Conservation (phyloP, 2,797 vertebrate genomes). For the Galagoides demidoff region DNA sequence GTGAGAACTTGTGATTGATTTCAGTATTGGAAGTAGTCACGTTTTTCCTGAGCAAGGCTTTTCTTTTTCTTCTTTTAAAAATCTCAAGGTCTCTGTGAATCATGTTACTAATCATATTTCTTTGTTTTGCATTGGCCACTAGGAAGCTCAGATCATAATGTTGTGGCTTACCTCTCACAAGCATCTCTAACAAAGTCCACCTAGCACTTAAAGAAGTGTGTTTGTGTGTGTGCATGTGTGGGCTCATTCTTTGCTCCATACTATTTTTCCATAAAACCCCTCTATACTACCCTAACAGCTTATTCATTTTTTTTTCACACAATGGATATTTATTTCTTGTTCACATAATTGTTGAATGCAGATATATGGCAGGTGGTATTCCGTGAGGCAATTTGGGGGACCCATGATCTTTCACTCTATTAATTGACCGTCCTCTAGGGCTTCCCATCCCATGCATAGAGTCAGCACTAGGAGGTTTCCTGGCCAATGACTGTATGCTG, state of each 20-base stretch:
- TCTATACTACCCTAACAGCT: not conserved
- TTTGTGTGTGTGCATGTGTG: not conserved
- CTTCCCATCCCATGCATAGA: not conserved
- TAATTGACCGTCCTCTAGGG: not conserved
- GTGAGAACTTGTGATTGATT: slow-evolving; percentile 14
- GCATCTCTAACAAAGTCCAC: not conserved
- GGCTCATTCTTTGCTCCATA: not conserved
- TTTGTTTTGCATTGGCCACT: not conserved
- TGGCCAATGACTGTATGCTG: not conserved
- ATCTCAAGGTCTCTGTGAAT: not conserved
- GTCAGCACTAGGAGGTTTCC: not conserved
- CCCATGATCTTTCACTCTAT: not conserved
- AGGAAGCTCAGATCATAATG: not conserved
- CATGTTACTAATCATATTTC: not conserved
- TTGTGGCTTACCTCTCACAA: not conserved
- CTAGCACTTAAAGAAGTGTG: not conserved
- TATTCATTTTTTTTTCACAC: slow-evolving; percentile 41
- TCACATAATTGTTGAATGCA: not conserved
- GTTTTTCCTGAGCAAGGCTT: not conserved
- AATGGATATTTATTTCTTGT: slow-evolving; percentile 25
- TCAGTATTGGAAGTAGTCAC: not conserved
- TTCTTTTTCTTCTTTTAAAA: not conserved
- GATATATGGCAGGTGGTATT: not conserved
- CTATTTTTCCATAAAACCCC: not conserved
- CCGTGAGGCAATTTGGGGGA: not conserved